Percentiles rank a stretch among this genome's conserved stretches.
Evolutionary conservation across 1,140 invertebrate species (phyloP).

Genomic region (Hyphantria cunea): DNA sequence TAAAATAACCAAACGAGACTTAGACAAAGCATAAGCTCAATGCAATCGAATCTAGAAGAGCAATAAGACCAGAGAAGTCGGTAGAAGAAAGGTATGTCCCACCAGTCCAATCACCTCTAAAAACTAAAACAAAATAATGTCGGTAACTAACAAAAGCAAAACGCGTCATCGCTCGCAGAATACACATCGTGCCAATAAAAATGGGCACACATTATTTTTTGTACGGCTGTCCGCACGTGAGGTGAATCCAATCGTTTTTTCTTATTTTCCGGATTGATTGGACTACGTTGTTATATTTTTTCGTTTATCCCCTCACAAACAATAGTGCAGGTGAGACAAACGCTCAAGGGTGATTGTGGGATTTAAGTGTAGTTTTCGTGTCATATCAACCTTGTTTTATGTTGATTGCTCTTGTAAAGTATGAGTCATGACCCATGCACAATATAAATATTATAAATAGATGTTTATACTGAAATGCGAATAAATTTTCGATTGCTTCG

Average conservation of each 20-base stretch:
- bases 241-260: constrained; percentile 51
- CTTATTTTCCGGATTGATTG: constrained; percentile 52
- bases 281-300: constrained; percentile 41
- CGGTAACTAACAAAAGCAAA: constrained; percentile 21
- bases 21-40: not conserved
- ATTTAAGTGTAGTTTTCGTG: constrained; percentile 20
- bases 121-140: constrained; percentile 18
- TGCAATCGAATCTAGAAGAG: not conserved
- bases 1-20: not conserved
- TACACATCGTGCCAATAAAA: constrained; percentile 32
- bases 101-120: not conserved
- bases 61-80: too few relatives aligned
- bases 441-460: too few relatives aligned
- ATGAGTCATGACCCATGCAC: too few relatives aligned
- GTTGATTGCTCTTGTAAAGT: too few relatives aligned
- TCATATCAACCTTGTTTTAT: not conserved
- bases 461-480: too few relatives aligned
- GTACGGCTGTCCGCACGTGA: constrained; percentile 43
- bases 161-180: constrained; percentile 15
- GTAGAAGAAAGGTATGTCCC: too few relatives aligned
- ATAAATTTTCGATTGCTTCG: too few relatives aligned
- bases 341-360: constrained; percentile 32
- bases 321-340: constrained; percentile 49
- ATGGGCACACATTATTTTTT: constrained; percentile 35
- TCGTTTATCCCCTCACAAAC: constrained; percentile 42